Evolutionary conservation across 1,140 invertebrate genomes (phyloP).

Genomic region (Vanessa tameamea): DNA sequence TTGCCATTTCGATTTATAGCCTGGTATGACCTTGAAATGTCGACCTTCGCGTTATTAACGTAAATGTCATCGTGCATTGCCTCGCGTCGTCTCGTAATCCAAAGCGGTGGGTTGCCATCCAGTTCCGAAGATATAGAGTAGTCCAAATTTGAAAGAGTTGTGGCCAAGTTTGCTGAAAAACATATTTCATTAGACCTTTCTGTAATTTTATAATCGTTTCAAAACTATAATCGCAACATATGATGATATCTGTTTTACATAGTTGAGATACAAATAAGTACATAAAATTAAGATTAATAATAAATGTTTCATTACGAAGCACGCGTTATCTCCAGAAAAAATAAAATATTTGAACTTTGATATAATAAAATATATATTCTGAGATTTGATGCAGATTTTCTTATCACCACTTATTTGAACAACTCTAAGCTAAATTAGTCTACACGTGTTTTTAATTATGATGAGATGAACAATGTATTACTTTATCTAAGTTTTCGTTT

Average conservation of each 20-base stretch:
- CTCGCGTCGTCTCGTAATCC: constrained; percentile 85
- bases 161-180: constrained; percentile 85
- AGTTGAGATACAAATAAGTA: too few species aligned
- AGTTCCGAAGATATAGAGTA: constrained; percentile 86
- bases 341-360: too few species aligned
- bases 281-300: too few species aligned
- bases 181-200: neutral
- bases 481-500: too few species aligned
- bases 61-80: constrained; percentile 85
- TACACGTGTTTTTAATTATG: neutral
- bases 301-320: too few species aligned
- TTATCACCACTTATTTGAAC: neutral
- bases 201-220: neutral
- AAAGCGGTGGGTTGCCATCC: constrained; percentile 89
- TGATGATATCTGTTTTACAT: too few species aligned
- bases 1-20: constrained; percentile 82
- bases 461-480: too few species aligned
- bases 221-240: neutral
- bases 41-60: constrained; percentile 90
- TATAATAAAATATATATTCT: too few species aligned
- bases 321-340: too few species aligned
- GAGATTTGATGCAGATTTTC: neutral
- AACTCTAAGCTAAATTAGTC: neutral
- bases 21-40: constrained; percentile 86
- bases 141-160: constrained; percentile 85